Evolutionary conservation across 1,140 invertebrate genomes (phyloP).

Genomic region (Andricus grossulariae): DNA sequence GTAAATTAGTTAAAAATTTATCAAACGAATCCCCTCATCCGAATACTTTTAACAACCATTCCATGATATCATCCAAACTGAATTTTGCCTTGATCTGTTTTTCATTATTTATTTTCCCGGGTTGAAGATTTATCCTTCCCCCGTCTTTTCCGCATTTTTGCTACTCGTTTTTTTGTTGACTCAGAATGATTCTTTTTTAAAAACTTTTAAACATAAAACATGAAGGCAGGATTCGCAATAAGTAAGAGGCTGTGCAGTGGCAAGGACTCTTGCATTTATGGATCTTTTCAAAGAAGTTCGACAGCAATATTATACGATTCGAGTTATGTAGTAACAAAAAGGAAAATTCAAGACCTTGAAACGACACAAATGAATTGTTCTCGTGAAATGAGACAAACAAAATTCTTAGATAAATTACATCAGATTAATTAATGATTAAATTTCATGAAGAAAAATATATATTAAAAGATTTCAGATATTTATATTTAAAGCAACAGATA

Average conservation of each 20-base stretch:
- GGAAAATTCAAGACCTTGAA: background rate
- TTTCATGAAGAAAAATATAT: too few species aligned
- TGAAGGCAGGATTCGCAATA: background rate
- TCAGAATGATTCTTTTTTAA: background rate
- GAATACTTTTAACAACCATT: too few species aligned
- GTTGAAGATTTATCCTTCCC: background rate
- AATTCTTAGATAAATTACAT: background rate
- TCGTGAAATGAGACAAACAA: background rate
- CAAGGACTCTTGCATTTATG: slow-evolving; percentile 20
- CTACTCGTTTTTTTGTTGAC: background rate
- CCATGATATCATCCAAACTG: too few species aligned
- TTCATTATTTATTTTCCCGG: background rate
- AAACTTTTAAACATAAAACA: slow-evolving; percentile 2
- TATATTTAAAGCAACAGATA: too few species aligned
- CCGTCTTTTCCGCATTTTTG: background rate
- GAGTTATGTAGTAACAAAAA: background rate
- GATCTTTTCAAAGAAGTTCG: slow-evolving; percentile 21
- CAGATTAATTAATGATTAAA: too few species aligned
- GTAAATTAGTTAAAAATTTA: too few species aligned
- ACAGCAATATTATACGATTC: background rate
- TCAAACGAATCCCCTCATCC: too few species aligned
- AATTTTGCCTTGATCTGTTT: background rate
- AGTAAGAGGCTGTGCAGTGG: background rate
- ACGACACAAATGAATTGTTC: background rate
- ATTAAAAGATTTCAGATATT: too few species aligned